phyloP scores from a whole-genome alignment of 2,797 vertebrate genomes.

The Alcedo quadribrachys region DNA sequence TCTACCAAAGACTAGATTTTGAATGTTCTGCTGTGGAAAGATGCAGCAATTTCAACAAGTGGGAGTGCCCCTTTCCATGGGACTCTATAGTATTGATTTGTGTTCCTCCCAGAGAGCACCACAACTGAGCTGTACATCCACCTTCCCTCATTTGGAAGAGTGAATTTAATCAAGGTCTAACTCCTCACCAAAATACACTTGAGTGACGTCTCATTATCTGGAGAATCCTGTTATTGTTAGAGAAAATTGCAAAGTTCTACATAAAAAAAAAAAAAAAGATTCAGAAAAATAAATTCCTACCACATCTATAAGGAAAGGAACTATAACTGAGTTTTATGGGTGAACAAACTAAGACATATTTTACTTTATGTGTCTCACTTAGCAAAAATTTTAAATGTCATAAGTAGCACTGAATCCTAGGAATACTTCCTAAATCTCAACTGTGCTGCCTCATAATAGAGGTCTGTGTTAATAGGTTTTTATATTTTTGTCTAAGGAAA shows the following conservation, averaged over 20 bases:
- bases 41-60: not conserved
- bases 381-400: not conserved
- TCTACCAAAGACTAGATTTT: not conserved
- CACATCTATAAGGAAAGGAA: not conserved
- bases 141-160: not conserved
- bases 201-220: not conserved
- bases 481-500: not conserved
- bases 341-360: not conserved
- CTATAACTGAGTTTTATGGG: not conserved
- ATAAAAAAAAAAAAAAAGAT: not conserved
- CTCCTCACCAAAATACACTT: not conserved
- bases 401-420: not conserved
- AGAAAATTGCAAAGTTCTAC: not conserved
- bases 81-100: fast-evolving
- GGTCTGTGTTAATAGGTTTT: not conserved
- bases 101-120: not conserved
- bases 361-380: not conserved
- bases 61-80: not conserved
- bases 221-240: not conserved
- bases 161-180: not conserved
- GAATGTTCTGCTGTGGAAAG: not conserved
- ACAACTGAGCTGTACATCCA: not conserved
- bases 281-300: not conserved
- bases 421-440: not conserved
- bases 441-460: not conserved